Base-by-base conservation (phyloP, 2,888 invertebrate species). In the Arctia plantaginis region DNA sequence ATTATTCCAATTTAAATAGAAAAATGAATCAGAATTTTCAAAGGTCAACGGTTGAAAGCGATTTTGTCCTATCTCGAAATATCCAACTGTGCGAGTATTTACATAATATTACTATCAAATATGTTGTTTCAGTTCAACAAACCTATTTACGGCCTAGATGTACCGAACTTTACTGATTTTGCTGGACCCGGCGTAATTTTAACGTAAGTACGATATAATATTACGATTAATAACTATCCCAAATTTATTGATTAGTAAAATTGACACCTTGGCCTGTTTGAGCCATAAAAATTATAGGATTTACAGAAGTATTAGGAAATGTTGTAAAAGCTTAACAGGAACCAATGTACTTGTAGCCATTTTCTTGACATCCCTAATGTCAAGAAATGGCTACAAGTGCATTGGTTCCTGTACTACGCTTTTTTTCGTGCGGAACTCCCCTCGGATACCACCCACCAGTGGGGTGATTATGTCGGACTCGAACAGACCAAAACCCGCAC, bases 181-280 rank as follows among this genome's bases (percentile, higher is more conserved):
- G 99, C 99, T 76, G 99, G 99, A 3, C 99, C 99, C 2, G 99
- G 99, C 78, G 97, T 99, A 69, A 98, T 99, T 83, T 92, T 99
- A 71, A 98, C 98, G 98, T 98, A 90, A 97, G 97, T 96, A 69
- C 8, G 51, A 23, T 33, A 33, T 30, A 62, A 62, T 30, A 15
- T 62, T 30, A 15, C 2, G 18, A 62, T 30, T 62, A 30, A 30
- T 62, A 62, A 18, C 6, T 30, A 30, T 30, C 7, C 30, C 30
- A 30, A 62, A 18, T 30, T 62, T 7, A 62, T 62, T 8, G 62
- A 62, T 30, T 59, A 18, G 62, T 62, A 18, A 30, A 30, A 62
- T 62, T 62, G 18, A 2, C 51, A 13, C 27, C 51, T 55, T 55
- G n/a, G 12, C 10, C 3, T 23, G 23, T 55, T 2, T 55, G 23